phyloP scores from a whole-genome alignment of 2,797 vertebrate species.

The Alcedo quadribrachys region DNA sequence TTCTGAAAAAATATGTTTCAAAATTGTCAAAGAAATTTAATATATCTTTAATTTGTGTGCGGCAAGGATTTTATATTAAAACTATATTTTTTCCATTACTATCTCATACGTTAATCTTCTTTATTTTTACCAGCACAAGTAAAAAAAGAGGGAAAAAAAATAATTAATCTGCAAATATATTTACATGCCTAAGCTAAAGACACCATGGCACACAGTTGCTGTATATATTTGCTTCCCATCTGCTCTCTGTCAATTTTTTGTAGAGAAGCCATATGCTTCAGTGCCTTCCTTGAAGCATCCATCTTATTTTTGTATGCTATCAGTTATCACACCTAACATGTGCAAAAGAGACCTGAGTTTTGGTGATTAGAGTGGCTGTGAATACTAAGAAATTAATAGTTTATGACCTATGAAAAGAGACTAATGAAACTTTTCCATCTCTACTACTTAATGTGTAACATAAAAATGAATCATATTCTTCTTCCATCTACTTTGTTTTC shows the following conservation, averaged over 20 bases:
- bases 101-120: neutral
- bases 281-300: neutral
- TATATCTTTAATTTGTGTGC: neutral
- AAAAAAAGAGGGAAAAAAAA: neutral
- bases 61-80: neutral
- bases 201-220: neutral
- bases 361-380: neutral
- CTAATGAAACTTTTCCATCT: neutral
- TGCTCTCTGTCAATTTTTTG: neutral
- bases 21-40: neutral
- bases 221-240: neutral
- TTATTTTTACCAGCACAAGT: neutral
- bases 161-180: neutral
- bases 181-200: neutral
- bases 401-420: neutral
- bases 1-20: neutral
- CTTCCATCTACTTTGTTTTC: neutral
- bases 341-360: neutral
- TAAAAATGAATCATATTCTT: neutral
- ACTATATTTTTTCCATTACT: neutral
- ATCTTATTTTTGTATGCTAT: neutral
- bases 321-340: neutral
- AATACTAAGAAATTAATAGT: neutral
- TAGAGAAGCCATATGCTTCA: neutral
- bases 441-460: neutral